Percentiles rank a stretch among this genome's conserved stretches.
Conservation (phyloP, 2,888 invertebrate genomes). For the Leptopilina drosophilae region DNA sequence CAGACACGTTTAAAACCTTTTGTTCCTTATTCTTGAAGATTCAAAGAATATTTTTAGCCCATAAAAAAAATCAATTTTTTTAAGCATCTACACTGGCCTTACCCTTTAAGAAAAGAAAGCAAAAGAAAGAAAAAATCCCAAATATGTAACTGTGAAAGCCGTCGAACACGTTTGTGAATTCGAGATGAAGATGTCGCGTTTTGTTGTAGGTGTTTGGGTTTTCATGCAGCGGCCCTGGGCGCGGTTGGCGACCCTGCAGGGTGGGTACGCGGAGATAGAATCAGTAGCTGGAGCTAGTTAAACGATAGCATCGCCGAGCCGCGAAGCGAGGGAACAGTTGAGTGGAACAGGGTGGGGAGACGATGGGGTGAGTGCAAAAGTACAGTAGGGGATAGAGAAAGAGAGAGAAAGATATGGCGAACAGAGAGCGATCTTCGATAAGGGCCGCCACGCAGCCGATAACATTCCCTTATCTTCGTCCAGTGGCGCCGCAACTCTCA, state of each 20-base stretch:
- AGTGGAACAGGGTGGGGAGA: slow-evolving; percentile 57
- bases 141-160: background rate
- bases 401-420: slow-evolving; percentile 71
- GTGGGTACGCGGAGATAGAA: slow-evolving; percentile 77
- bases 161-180: slow-evolving; percentile 17
- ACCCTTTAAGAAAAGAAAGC: too few relatives aligned
- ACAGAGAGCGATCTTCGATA: slow-evolving; percentile 78
- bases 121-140: too few relatives aligned
- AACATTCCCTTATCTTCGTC: slow-evolving; percentile 76
- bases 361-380: slow-evolving; percentile 61
- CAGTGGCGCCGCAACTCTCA: slow-evolving; percentile 77
- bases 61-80: too few relatives aligned
- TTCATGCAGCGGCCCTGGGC: slow-evolving; percentile 61
- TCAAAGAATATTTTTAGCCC: too few relatives aligned
- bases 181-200: slow-evolving; percentile 46
- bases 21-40: too few relatives aligned
- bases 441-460: slow-evolving; percentile 75
- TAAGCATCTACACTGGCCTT: too few relatives aligned
- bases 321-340: slow-evolving; percentile 64
- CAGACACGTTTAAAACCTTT: too few relatives aligned
- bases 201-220: slow-evolving; percentile 55
- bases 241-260: slow-evolving; percentile 67
- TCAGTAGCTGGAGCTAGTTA: slow-evolving; percentile 81
- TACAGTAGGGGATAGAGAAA: slow-evolving; percentile 60
- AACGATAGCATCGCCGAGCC: slow-evolving; percentile 78